Base-by-base conservation (phyloP, 2,113 vertebrate genomes). In the Tauraco erythrolophus region DNA sequence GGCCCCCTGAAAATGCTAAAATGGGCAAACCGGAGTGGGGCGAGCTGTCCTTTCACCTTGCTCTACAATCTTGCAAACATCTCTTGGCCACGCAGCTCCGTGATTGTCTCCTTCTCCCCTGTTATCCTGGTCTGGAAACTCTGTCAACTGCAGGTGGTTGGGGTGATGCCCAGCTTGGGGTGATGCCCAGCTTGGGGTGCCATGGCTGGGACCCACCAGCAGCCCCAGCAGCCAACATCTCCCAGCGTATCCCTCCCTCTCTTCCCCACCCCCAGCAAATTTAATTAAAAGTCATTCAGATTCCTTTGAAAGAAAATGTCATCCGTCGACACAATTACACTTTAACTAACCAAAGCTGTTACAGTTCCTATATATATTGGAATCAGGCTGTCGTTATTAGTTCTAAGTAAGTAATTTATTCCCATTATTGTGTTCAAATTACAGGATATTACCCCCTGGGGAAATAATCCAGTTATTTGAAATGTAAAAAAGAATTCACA, bases 371-470 rank as follows among this genome's bases (percentile, higher is more conserved):
- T 91, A 96, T 92, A 94, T 96, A 95, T 91, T 93, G 95, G 97
- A 96, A 95, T 92, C 95, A 94, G 95, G 87, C 96, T 95, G 96
- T 94, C 91, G 89, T 97, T 97, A 97, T 97, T 97, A 96, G 96
- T 96, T 96, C 94, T 95, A 96, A 97, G 97, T 97, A 94, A 97
- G 97, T 97, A 97, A 97, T 98, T 97, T 97, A 97, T 97, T 97
- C 96, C 96, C 94, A 95, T 97, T 97, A 96, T 97, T 98, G 96
- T 97, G 92, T 97, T 97, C 97, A 97, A 97, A 97, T 96, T 97
- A 97, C 92, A 97, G 96, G 95, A 96, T 97, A 96, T 97, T 97
- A 97, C 94, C 96, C 96, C 97, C 96, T 85, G 91, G 93, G 96
- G 96, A 96, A 97, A 97, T 97, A 97, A 97, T 98, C 97, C 92